Evolutionary conservation across 2,888 invertebrate species (phyloP), one percentile per base, ranked within the genome.

Genomic region (Clitarchus hookeri): DNA sequence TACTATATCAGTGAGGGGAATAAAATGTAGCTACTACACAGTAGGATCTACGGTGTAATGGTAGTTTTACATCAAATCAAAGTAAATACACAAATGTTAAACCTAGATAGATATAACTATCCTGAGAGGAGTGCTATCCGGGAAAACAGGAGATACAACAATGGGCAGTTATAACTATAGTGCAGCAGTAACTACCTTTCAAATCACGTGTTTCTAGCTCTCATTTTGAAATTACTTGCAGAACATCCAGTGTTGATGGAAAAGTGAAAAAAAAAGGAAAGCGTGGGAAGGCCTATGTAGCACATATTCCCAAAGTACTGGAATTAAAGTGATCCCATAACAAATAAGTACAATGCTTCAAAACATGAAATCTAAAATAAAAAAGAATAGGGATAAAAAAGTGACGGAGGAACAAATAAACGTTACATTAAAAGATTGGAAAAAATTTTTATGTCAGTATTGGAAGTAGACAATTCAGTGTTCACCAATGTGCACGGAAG

Each of bases 271-370:
- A 84, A 53, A 84, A 84, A 48, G 2, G n/a, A 53, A 44, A 11
- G 84, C 11, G 48, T 54, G 1, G 53, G n/a, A 84, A n/a, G n/a
- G n/a, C n/a, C n/a, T n/a, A 84, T 53, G 83, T 48, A 84, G 25
- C 53, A n/a, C 48, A 84, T 84, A 84, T 84, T 84, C 84, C 25
- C 84, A 54, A 84, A 16, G 48, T 25, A 54, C 0, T n/a, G n/a
- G n/a, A n/a, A n/a, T n/a, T n/a, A n/a, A n/a, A n/a, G n/a, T n/a
- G n/a, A n/a, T n/a, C n/a, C n/a, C n/a, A n/a, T n/a, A n/a, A n/a
- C n/a, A n/a, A n/a, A n/a, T n/a, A n/a, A n/a, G n/a, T n/a, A n/a
- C n/a, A n/a, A n/a, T n/a, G n/a, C n/a, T n/a, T n/a, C n/a, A n/a
- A n/a, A n/a, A n/a, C n/a, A n/a, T n/a, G n/a, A n/a, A n/a, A n/a